Conservation (phyloP, 2,113 vertebrate genomes). For the Hyperopisus bebe region DNA sequence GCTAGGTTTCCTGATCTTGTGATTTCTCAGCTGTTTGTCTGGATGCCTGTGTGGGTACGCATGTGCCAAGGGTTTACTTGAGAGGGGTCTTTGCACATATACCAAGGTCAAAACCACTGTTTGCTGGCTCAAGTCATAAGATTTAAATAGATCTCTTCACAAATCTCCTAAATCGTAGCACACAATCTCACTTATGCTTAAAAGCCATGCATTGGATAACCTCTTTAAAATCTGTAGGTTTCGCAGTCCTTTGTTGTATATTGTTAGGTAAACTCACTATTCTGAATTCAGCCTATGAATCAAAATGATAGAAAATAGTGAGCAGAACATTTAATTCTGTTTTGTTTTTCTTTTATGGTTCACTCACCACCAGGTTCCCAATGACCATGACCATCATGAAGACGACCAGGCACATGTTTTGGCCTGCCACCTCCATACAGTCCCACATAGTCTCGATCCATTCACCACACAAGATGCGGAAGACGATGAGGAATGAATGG, state of each 20-base stretch:
- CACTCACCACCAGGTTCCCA: constrained; percentile 88
- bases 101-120: constrained; percentile 60
- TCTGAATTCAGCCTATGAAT: neutral
- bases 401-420: constrained; percentile 80
- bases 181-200: neutral
- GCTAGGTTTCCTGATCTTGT: neutral
- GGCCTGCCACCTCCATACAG: constrained; percentile 92
- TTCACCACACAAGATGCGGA: constrained; percentile 88
- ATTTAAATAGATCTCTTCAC: constrained; percentile 55
- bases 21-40: neutral
- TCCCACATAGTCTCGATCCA: constrained; percentile 99
- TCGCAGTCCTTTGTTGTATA: neutral
- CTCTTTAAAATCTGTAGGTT: neutral
- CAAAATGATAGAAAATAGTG: neutral
- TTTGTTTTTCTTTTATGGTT: too few species aligned
- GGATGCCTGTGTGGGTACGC: neutral
- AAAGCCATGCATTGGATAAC: neutral
- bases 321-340: neutral
- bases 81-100: constrained; percentile 72
- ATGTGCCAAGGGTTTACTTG: constrained; percentile 67
- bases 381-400: constrained; percentile 97
- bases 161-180: neutral
- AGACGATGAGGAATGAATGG: constrained; percentile 92
- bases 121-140: constrained; percentile 51
- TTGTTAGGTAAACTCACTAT: neutral